Percentiles rank a stretch among this genome's conserved stretches.
Conservation (phyloP, 2,888 invertebrate genomes). For the Xanthia icteritia region DNA sequence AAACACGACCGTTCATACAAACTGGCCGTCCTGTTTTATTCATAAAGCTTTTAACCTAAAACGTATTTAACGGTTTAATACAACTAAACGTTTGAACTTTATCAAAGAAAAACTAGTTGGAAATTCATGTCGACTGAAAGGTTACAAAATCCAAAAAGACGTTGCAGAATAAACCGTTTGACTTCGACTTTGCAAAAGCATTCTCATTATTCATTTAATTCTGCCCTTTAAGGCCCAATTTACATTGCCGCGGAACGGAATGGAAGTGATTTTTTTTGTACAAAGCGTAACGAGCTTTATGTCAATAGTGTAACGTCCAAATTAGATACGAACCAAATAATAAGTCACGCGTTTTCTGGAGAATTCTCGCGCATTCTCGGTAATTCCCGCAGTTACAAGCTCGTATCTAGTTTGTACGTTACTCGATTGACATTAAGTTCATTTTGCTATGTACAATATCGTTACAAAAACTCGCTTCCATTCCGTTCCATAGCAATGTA, state of each 20-base stretch:
- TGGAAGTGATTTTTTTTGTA: neutral
- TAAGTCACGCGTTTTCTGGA: neutral
- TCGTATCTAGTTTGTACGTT: neutral
- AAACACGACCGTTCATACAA: neutral
- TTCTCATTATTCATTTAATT: constrained; percentile 55
- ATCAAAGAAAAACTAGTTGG: constrained; percentile 45
- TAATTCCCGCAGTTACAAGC: neutral
- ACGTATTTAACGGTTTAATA: constrained; percentile 31
- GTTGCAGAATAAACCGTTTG: constrained; percentile 33
- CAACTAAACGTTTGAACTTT: constrained; percentile 41
- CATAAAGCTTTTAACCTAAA: constrained; percentile 32
- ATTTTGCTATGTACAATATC: neutral
- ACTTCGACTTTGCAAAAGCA: constrained; percentile 42
- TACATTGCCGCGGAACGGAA: neutral
- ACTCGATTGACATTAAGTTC: neutral
- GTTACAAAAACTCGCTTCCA: neutral
- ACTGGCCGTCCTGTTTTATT: constrained; percentile 19
- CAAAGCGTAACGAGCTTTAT: neutral
- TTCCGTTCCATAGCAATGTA: neutral
- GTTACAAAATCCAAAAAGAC: constrained; percentile 38
- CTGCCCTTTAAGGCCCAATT: constrained; percentile 23
- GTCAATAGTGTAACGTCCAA: neutral
- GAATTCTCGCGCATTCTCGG: neutral
- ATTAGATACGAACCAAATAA: neutral
- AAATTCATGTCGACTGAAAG: constrained; percentile 41